Conservation (phyloP, 2,113 vertebrate genomes). For the Marcusenius ussheri region DNA sequence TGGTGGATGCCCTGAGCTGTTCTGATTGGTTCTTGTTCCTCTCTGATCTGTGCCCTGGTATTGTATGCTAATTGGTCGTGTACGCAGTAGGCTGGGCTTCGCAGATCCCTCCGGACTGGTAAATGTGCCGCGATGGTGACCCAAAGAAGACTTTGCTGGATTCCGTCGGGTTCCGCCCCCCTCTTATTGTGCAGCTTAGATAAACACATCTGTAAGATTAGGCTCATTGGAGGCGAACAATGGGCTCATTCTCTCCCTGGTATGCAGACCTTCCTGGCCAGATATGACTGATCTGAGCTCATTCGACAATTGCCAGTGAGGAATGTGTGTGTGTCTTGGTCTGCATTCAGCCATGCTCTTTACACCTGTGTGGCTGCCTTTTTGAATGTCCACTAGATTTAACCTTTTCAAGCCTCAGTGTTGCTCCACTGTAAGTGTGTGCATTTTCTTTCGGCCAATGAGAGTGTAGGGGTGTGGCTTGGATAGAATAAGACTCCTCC, state of each 20-base stretch:
- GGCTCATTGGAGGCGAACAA: background rate
- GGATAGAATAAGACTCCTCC: background rate
- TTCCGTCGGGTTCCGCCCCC: background rate
- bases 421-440: background rate
- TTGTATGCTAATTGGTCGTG: background rate
- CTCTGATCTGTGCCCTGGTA: background rate
- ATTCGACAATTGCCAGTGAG: background rate
- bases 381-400: background rate
- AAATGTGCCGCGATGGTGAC: background rate
- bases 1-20: background rate
- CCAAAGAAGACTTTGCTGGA: background rate
- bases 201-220: constrained; percentile 2
- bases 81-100: background rate
- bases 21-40: background rate
- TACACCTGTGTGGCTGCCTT: background rate
- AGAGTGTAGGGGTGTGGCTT: background rate
- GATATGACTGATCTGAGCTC: background rate
- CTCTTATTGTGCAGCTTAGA: background rate
- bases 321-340: background rate
- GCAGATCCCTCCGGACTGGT: background rate
- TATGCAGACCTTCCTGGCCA: background rate
- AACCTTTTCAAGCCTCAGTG: background rate
- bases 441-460: background rate
- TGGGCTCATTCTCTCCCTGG: background rate
- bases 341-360: background rate